phyloP scores from a whole-genome alignment of 1,140 invertebrate species.

The Euura saliciscinereae region DNA sequence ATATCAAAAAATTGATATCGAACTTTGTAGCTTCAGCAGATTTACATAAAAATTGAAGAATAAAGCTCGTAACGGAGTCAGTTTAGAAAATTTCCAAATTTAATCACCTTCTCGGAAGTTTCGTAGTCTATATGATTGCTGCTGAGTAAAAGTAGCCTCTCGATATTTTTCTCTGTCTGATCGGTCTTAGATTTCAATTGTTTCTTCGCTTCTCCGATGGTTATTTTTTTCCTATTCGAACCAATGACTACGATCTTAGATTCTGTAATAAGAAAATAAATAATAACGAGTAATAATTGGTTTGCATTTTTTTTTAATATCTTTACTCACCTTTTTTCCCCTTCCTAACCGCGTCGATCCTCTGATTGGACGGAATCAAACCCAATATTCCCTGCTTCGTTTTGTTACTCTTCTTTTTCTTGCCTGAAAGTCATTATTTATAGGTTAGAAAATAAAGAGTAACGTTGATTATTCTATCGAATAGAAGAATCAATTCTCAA shows the following conservation, averaged over 20 bases:
- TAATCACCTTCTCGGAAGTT: conserved; percentile 38
- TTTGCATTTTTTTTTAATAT: neutral
- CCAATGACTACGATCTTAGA: conserved; percentile 17
- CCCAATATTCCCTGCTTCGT: conserved; percentile 30
- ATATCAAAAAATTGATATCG: neutral
- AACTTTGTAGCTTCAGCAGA: neutral
- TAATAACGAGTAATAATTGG: neutral
- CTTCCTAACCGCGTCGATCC: conserved; percentile 31
- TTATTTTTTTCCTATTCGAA: conserved; percentile 34
- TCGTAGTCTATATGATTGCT: conserved; percentile 28
- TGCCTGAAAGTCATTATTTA: neutral
- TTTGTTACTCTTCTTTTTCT: conserved; percentile 23
- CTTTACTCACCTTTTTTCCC: conserved; percentile 32
- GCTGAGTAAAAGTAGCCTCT: conserved; percentile 43
- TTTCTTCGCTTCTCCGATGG: conserved; percentile 41
- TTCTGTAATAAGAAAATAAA: conserved; percentile 10
- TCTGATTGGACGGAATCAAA: conserved; percentile 44
- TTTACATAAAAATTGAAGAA: conserved; percentile 7
- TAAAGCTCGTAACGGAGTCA: neutral
- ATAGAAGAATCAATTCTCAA: too few relatives aligned
- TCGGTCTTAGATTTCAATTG: conserved; percentile 32
- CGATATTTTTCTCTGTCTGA: conserved; percentile 44
- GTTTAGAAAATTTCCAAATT: conserved; percentile 12
- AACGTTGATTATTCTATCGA: too few relatives aligned
- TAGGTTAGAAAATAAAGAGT: too few relatives aligned